Evolutionary conservation across 2,797 vertebrate genomes (phyloP).

Genomic region (Hapalemur alaotrensis): DNA sequence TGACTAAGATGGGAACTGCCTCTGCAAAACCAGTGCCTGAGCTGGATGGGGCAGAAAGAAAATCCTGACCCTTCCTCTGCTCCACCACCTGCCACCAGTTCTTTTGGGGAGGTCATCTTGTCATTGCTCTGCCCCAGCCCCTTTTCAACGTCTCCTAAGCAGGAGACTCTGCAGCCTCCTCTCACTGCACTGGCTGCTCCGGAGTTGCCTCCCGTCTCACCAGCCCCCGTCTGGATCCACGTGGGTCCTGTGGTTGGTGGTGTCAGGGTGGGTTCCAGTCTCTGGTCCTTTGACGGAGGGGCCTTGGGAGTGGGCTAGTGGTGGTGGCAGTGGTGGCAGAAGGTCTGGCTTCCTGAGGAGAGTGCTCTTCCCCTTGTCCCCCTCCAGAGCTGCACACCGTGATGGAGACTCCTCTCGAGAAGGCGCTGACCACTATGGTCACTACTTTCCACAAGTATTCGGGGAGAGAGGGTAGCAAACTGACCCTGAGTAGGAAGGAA

Average conservation of each 20-base stretch:
- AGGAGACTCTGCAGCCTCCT: background rate
- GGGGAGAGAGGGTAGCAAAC: slow-evolving; percentile 89
- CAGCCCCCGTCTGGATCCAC: background rate
- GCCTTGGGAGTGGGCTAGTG: background rate
- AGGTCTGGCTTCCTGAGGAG: background rate
- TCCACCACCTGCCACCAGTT: background rate
- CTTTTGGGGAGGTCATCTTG: background rate
- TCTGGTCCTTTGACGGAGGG: background rate
- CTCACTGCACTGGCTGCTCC: background rate
- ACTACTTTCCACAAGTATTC: slow-evolving; percentile 90
- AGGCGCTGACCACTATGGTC: slow-evolving; percentile 86
- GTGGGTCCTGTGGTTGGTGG: background rate
- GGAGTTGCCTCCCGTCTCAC: background rate
- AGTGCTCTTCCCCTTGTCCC: fast-evolving
- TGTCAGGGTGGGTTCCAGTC: background rate
- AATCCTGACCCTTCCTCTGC: background rate
- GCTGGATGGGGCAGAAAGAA: background rate
- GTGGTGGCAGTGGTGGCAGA: background rate
- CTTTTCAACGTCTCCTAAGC: background rate
- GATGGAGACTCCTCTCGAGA: slow-evolving; percentile 86
- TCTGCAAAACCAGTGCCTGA: background rate
- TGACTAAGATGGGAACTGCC: background rate
- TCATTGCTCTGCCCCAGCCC: background rate
- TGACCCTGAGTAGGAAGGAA: slow-evolving; percentile 88
- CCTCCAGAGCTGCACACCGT: background rate